phyloP scores from a whole-genome alignment of 2,113 vertebrate species.

The Rissa tridactyla region DNA sequence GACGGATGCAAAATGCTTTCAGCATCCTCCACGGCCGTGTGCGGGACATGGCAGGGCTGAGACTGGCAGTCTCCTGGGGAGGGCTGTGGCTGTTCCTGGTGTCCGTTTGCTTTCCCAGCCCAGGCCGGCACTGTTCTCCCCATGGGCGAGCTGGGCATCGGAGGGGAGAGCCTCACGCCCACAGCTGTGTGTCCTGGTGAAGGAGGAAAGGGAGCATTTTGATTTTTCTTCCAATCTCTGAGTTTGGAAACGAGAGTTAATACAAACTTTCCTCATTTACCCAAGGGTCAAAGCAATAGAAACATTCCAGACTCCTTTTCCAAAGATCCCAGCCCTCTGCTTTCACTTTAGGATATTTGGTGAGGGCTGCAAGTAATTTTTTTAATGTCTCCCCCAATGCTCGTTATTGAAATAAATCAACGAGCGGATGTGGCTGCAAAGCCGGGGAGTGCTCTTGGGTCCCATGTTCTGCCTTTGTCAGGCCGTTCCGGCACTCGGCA shows the following conservation, averaged over 20 bases:
- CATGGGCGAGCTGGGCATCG: rapidly evolving
- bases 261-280: neutral
- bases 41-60: neutral
- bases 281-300: slow-evolving; percentile 16
- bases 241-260: neutral
- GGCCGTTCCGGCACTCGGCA: rapidly evolving
- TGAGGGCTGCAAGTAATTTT: slow-evolving; percentile 11
- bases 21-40: neutral
- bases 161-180: neutral
- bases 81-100: neutral
- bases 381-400: neutral
- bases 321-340: neutral
- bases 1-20: neutral
- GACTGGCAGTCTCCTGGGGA: neutral
- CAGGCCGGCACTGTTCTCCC: neutral
- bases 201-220: neutral
- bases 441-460: neutral
- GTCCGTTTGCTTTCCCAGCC: neutral
- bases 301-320: neutral
- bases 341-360: slow-evolving; percentile 21
- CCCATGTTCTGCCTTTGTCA: slow-evolving; percentile 31
- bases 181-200: neutral
- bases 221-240: neutral
- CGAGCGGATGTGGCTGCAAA: neutral
- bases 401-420: slow-evolving; percentile 6